These are phyloP conservation scores for Caenorhabditis brenneri DNA, from an alignment of 1,140 invertebrate genomes.

Conservation along the genomic window DNA sequence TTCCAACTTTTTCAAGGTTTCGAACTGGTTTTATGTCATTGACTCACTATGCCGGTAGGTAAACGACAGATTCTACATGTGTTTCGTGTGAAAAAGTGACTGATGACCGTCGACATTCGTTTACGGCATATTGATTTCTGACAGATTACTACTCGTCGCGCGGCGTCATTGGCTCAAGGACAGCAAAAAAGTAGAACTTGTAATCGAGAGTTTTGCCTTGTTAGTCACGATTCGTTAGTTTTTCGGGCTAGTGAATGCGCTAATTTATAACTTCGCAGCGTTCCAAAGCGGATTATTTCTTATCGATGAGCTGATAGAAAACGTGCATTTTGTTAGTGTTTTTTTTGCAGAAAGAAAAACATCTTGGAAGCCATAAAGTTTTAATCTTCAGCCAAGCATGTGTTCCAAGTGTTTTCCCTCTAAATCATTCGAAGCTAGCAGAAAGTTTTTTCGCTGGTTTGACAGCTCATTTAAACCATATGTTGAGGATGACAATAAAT, in stretches of 20 bases:
- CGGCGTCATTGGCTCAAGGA: not conserved
- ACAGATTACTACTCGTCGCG: not conserved
- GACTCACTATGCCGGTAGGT: not conserved
- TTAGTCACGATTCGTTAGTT: conserved; percentile 2
- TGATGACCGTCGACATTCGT: not conserved
- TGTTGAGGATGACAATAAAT: not conserved
- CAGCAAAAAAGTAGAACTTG: not conserved
- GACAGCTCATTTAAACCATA: not conserved
- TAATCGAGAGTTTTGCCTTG: conserved; percentile 5
- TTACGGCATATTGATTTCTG: not conserved
- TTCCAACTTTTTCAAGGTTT: conserved; percentile 10
- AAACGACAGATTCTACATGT: not conserved
- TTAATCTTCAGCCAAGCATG: not conserved
- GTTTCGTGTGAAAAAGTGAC: not conserved
- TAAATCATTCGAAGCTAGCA: not conserved
- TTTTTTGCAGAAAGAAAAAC: too few species aligned
- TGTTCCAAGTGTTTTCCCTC: not conserved
- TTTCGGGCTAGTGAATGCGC: conserved; percentile 1
- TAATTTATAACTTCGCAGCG: not conserved
- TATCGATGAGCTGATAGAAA: not conserved
- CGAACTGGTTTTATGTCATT: conserved; percentile 12
- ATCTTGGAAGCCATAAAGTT: too few species aligned
- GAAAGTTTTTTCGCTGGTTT: not conserved
- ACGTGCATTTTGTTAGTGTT: too few species aligned
- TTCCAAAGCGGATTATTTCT: not conserved